A percentile compares a stretch with the other conserved stretches of the same genome.
phyloP scores from a whole-genome alignment of 2,888 invertebrate species.

The Sarcophaga rosellei region DNA sequence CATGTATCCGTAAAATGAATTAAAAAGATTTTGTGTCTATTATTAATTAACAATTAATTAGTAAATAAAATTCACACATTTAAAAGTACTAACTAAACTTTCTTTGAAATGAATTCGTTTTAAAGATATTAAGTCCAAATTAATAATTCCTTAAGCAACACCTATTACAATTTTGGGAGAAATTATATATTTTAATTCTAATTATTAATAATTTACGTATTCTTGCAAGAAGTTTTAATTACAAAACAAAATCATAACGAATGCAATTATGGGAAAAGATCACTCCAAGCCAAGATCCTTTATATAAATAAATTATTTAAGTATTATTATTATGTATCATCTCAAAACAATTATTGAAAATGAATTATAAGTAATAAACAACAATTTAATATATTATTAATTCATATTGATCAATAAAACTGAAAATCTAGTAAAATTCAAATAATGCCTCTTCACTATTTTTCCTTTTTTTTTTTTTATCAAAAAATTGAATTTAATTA shows the following conservation, averaged over 20 bases:
- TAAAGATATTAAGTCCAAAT: conserved; percentile 34
- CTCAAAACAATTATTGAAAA: conserved; percentile 40
- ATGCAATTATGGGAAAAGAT: conserved; percentile 52
- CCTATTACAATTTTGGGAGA: background rate
- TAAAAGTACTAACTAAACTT: conserved; percentile 17
- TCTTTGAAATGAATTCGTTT: conserved; percentile 50
- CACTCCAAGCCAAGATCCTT: conserved; percentile 23
- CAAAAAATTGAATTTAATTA: no score
- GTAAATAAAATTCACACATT: conserved; percentile 23
- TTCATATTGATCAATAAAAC: conserved; percentile 54
- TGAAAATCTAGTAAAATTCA: conserved; percentile 47
- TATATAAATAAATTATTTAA: conserved; percentile 48
- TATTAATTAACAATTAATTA: conserved; percentile 31
- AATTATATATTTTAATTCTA: conserved; percentile 22
- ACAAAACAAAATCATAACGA: conserved; percentile 26
- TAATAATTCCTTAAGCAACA: conserved; percentile 1
- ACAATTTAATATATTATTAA: conserved; percentile 43
- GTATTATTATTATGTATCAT: conserved; percentile 52
- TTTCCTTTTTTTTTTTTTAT: no score
- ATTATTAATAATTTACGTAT: conserved; percentile 16
- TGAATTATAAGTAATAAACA: background rate
- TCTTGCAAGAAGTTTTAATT: conserved; percentile 41
- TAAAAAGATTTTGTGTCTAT: conserved; percentile 57
- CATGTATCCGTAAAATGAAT: conserved; percentile 35
- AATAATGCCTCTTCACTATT: conserved; percentile 13